These are phyloP conservation scores for Acrobeloides nanus DNA, from an alignment of 2,888 invertebrate species.

Conservation along the genomic window DNA sequence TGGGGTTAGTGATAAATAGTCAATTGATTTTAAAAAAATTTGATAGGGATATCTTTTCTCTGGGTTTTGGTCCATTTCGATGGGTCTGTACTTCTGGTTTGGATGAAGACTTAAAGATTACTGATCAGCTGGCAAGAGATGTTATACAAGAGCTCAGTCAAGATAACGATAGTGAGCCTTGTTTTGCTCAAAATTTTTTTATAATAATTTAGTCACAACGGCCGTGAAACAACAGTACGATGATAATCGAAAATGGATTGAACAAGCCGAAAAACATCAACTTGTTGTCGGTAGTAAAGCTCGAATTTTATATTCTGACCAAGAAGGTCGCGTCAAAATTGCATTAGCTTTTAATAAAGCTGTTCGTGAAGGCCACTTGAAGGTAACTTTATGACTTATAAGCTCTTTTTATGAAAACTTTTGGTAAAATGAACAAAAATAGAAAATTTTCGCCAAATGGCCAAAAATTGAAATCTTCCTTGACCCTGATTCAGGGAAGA, in stretches of 20 bases:
- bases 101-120: constrained; percentile 58
- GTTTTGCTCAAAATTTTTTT: neutral
- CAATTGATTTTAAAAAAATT: neutral
- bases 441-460: neutral
- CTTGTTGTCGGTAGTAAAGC: constrained; percentile 56
- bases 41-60: constrained; percentile 63
- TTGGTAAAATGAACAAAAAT: no score
- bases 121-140: constrained; percentile 60
- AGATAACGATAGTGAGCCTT: constrained; percentile 26
- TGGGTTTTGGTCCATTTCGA: constrained; percentile 65
- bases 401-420: neutral
- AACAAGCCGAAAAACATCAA: constrained; percentile 59
- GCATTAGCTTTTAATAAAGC: constrained; percentile 62
- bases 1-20: constrained; percentile 57
- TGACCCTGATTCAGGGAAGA: no score
- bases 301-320: constrained; percentile 62
- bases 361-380: constrained; percentile 26
- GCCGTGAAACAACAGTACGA: constrained; percentile 59
- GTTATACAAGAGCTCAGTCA: constrained; percentile 56
- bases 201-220: constrained; percentile 53
- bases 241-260: constrained; percentile 63
- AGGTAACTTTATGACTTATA: constrained; percentile 9
- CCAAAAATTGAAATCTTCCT: neutral
- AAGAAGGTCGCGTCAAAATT: constrained; percentile 59
- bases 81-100: constrained; percentile 64